phyloP scores from a whole-genome alignment of 2,888 invertebrate species.

The Barypeithes pellucidus region DNA sequence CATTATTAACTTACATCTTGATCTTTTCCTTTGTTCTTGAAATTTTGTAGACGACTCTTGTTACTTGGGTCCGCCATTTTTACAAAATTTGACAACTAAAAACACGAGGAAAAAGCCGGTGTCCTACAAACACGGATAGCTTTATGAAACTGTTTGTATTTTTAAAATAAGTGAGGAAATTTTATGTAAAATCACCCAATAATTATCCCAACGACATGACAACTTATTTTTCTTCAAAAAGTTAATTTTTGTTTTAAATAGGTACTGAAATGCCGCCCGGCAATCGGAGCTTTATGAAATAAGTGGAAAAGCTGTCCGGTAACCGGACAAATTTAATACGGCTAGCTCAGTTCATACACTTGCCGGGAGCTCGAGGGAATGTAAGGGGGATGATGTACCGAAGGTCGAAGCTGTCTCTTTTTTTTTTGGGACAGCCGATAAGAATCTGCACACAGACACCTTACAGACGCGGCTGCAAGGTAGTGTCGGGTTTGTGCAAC shows the following conservation, averaged over 20 bases:
- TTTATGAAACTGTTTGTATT: background rate
- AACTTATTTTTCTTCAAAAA: conserved; percentile 14
- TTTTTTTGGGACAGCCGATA: no score
- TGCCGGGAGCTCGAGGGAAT: no score
- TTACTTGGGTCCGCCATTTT: conserved; percentile 79
- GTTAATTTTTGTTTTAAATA: background rate
- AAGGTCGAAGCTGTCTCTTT: no score
- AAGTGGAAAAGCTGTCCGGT: background rate
- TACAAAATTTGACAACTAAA: conserved; percentile 61
- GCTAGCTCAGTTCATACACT: background rate
- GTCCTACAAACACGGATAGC: conserved; percentile 1
- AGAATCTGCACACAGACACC: no score
- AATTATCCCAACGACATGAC: conserved; percentile 22
- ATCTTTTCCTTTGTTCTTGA: conserved; percentile 99
- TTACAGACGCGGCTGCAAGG: no score
- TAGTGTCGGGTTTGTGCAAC: no score
- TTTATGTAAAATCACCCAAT: conserved; percentile 7
- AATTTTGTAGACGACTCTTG: conserved; percentile 92
- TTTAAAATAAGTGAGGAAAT: background rate
- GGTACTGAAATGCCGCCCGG: background rate
- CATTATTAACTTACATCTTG: conserved; percentile 86
- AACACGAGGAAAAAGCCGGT: conserved; percentile 63
- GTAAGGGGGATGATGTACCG: no score
- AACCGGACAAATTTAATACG: background rate
- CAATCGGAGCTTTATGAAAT: background rate